Conservation (phyloP, 1,140 invertebrate species). For the Drosophila ercepeae region DNA sequence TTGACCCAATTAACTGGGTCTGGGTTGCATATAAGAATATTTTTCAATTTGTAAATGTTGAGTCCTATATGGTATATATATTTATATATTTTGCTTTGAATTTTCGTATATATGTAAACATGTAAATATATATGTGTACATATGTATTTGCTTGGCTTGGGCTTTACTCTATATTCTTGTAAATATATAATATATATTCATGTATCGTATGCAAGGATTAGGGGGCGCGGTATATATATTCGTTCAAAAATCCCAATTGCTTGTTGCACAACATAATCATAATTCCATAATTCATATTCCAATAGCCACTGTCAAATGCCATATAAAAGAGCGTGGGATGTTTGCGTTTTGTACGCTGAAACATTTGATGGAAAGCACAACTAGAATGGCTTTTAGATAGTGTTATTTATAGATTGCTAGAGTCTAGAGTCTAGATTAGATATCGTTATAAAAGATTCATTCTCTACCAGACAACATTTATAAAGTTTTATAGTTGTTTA, state of each 20-base stretch:
- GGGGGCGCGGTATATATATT: constrained; percentile 37
- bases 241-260: constrained; percentile 69
- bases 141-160: constrained; percentile 52
- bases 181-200: constrained; percentile 65
- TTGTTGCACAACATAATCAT: constrained; percentile 57
- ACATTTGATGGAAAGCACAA: constrained; percentile 64
- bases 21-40: constrained; percentile 70
- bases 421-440: constrained; percentile 35
- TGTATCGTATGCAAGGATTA: constrained; percentile 36
- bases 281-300: constrained; percentile 33
- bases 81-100: constrained; percentile 13
- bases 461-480: constrained; percentile 75
- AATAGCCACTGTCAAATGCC: constrained; percentile 14
- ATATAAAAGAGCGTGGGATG: constrained; percentile 12
- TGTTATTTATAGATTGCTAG: constrained; percentile 34
- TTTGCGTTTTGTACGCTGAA: constrained; percentile 46
- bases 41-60: constrained; percentile 51
- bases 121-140: constrained; percentile 55
- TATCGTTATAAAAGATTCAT: constrained; percentile 64
- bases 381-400: constrained; percentile 24
- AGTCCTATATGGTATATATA: constrained; percentile 43
- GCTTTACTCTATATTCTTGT: constrained; percentile 62
- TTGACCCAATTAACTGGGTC: constrained; percentile 18
- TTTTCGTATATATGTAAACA: constrained; percentile 36
- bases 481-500: constrained; percentile 49